phyloP scores from a whole-genome alignment of 2,888 invertebrate species.

The Nemoura dubitans region DNA sequence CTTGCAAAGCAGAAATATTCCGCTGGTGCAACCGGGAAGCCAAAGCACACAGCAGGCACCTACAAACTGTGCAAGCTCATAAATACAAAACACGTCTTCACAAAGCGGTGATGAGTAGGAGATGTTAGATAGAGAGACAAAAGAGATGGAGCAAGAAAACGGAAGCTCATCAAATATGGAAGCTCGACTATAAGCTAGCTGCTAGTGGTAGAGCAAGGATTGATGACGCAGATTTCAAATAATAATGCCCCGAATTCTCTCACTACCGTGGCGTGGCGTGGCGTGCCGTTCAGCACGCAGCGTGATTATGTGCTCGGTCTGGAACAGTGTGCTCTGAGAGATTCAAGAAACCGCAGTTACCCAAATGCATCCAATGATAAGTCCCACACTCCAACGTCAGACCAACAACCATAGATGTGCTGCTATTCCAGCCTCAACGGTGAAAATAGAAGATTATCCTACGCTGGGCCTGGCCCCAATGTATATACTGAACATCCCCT shows the following conservation, averaged over 20 bases:
- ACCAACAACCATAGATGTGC: too few species aligned
- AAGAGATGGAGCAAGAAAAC: conserved; percentile 4
- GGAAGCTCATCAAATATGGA: conserved; percentile 12
- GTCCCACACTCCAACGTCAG: neutral
- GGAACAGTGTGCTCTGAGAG: neutral
- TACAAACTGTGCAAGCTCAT: neutral
- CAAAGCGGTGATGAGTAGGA: neutral
- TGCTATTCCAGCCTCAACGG: neutral
- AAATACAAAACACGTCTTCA: conserved; percentile 7
- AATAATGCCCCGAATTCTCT: neutral
- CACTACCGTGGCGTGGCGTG: neutral
- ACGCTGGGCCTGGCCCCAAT: neutral
- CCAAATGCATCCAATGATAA: neutral
- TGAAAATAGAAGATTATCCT: too few species aligned
- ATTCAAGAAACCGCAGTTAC: neutral
- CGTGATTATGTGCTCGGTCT: neutral
- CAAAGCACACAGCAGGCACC: neutral
- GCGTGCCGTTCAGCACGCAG: neutral
- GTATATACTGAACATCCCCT: neutral
- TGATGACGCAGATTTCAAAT: neutral
- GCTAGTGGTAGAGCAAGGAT: neutral
- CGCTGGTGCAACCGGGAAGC: neutral
- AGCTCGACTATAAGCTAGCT: neutral
- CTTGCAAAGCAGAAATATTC: neutral
- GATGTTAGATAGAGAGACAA: conserved; percentile 7